phyloP scores from a whole-genome alignment of 1,140 invertebrate genomes.

The Caenorhabditis remanei region DNA sequence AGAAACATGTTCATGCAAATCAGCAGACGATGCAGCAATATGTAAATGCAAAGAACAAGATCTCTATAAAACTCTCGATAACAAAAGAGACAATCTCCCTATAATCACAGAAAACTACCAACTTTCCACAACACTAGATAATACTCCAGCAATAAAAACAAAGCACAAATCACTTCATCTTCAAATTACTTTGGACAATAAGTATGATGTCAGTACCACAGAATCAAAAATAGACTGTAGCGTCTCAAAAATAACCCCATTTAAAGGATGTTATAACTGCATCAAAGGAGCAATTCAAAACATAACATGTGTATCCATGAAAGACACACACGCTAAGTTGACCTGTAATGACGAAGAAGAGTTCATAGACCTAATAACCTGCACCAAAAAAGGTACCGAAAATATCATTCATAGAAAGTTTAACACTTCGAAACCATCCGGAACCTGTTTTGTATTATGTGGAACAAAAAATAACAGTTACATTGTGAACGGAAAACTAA shows the following conservation, averaged over 20 bases:
- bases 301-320: background rate
- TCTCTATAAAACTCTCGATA: background rate
- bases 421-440: background rate
- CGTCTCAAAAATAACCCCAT: background rate
- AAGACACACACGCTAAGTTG: background rate
- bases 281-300: background rate
- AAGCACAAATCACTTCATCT: background rate
- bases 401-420: background rate
- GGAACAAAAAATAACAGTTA: background rate
- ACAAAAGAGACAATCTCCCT: background rate
- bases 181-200: background rate
- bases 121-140: background rate
- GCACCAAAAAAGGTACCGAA: background rate
- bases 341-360: background rate
- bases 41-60: slow-evolving; percentile 3
- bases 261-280: background rate
- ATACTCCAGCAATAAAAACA: background rate
- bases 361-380: background rate
- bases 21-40: background rate
- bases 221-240: background rate
- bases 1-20: background rate
- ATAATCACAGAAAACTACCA: background rate
- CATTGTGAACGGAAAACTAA: background rate
- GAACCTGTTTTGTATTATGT: background rate
- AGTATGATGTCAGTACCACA: background rate